phyloP scores from a whole-genome alignment of 2,797 vertebrate species.

The Pangasius djambal region DNA sequence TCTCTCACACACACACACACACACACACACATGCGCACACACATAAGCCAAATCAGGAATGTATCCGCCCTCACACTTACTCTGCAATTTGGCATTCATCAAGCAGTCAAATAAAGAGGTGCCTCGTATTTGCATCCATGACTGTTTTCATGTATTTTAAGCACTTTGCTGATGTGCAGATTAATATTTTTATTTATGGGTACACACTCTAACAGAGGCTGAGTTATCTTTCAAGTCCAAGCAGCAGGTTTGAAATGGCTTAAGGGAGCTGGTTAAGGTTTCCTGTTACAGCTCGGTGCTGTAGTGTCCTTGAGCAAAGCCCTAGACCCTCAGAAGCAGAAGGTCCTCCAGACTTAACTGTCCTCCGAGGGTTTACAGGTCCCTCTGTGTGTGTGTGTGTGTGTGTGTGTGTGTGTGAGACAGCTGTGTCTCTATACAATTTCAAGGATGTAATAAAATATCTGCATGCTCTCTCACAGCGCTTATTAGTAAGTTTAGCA shows the following conservation, averaged over 20 bases:
- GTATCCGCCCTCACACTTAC: background rate
- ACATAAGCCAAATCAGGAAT: slow-evolving; percentile 4
- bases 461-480: background rate
- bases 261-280: background rate
- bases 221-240: background rate
- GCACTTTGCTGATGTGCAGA: slow-evolving; percentile 8
- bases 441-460: background rate
- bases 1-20: slow-evolving; percentile 8
- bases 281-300: background rate
- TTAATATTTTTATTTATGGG: background rate
- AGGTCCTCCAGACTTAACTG: background rate
- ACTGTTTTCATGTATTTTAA: background rate
- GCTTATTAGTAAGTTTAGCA: background rate
- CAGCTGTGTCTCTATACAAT: background rate
- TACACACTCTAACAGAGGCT: background rate
- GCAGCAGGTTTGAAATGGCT: background rate
- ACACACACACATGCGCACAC: slow-evolving; percentile 15
- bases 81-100: slow-evolving; percentile 7
- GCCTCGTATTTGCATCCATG: background rate
- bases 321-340: background rate
- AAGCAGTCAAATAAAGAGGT: slow-evolving; percentile 14
- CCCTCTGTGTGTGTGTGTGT: background rate
- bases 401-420: background rate
- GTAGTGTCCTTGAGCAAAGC: slow-evolving; percentile 22
- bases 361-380: background rate